Base-by-base conservation (phyloP, 2,888 invertebrate genomes). In the Clusia tigrina region DNA sequence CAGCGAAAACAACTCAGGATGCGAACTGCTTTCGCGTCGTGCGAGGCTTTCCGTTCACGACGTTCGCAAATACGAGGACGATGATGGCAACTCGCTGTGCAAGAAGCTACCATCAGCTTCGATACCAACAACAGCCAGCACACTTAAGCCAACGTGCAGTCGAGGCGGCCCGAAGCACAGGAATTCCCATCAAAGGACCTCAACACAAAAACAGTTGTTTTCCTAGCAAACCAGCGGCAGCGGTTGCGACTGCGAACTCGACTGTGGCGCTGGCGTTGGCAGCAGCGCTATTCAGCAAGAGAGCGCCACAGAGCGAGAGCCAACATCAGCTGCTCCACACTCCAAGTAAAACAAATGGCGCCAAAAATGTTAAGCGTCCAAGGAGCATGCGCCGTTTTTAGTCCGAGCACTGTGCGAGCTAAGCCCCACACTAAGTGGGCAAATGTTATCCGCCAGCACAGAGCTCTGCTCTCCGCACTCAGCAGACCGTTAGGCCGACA, bases 41-140 rank as follows among this genome's bases (percentile, higher is more conserved):
- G 20, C 22, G 48, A n/a, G 12, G 12, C 12, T 9, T 32, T 32
- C 32, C 5, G 22, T 6, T 48, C 58, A 42, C 52, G 55, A 25
- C n/a, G n/a, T 22, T 51, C 57, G 55, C 48, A 59, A 60, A 67
- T 70, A 69, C 71, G 74, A 74, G 70, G 72, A 73, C 72, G 74
- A 76, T 74, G 75, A 76, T 72, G 74, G 70, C 70, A 64, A 67
- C 67, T 68, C 67, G 62, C 68, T 61, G 63, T 72, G 69, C 71
- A 73, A 74, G 72, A 72, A 74, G 59, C 72, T 67, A 77, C 70
- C 69, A 78, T 59, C 24, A 62, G 10, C 62, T 61, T 55, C 58
- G 54, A 62, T 62, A 56, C 52, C 60, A 32, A 25, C 58, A 48
- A 18, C 57, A 32, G 46, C 23, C 26, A 51, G 46, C 54, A 62